Evolutionary conservation across 2,888 invertebrate species (phyloP).

Genomic region (Euplexia lucipara): DNA sequence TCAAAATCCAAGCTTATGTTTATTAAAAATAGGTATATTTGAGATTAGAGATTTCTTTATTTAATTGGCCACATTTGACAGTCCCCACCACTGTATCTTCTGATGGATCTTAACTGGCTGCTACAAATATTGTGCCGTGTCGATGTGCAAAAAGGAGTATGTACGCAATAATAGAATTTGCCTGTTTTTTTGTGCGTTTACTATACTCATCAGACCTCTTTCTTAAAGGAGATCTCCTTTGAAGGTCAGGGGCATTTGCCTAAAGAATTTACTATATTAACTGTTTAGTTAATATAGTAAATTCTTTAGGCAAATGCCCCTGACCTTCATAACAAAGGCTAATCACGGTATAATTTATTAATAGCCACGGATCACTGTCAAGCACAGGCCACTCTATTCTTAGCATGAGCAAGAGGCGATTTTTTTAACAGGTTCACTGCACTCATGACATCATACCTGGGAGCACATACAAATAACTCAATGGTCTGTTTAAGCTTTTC

Average conservation of each 20-base stretch:
- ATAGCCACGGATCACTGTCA: slow-evolving; percentile 36
- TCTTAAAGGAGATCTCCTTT: neutral
- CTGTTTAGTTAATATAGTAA: neutral
- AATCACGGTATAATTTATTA: slow-evolving; percentile 24
- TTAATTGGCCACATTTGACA: too few relatives aligned
- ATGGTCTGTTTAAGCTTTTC: slow-evolving; percentile 17
- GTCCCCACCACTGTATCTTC: neutral
- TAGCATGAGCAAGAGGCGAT: slow-evolving; percentile 10
- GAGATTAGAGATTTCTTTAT: too few relatives aligned
- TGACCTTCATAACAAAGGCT: slow-evolving; percentile 26
- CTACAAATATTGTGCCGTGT: neutral
- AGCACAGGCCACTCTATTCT: slow-evolving; percentile 30
- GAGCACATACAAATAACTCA: slow-evolving; percentile 46
- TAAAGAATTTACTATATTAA: slow-evolving; percentile 4
- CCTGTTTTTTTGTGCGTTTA: neutral
- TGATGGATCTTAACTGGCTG: neutral
- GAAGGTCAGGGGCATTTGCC: slow-evolving; percentile 31
- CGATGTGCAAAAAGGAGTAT: neutral
- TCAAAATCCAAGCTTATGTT: neutral
- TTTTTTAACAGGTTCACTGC: slow-evolving; percentile 45
- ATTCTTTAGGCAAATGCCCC: slow-evolving; percentile 18
- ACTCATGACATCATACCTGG: slow-evolving; percentile 50
- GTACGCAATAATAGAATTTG: too few relatives aligned
- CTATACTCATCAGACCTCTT: too few relatives aligned
- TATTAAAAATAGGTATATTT: neutral